A percentile compares a stretch with the other conserved stretches of the same genome.
These are phyloP conservation scores for Pseudochaenichthys georgianus DNA, from an alignment of 2,797 vertebrate species.

Conservation along the genomic window DNA sequence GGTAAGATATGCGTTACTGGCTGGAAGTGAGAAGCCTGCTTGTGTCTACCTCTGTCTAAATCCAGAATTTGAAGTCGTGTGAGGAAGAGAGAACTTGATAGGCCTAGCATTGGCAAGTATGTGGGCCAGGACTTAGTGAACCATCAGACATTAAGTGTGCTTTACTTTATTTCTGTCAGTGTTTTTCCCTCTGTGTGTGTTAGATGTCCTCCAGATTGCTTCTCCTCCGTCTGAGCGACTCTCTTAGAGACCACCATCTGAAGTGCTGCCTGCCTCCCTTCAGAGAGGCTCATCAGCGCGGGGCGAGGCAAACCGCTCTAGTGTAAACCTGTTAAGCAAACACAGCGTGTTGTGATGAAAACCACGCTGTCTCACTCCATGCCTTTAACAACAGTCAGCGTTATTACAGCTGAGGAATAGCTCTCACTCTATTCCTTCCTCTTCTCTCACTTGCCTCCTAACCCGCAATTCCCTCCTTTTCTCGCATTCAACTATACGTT, in stretches of 20 bases:
- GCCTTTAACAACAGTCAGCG: slow-evolving; percentile 30
- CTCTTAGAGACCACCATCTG: slow-evolving; percentile 22
- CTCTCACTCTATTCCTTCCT: slow-evolving; percentile 1
- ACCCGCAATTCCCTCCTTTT: not conserved
- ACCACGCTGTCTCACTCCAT: slow-evolving; percentile 49
- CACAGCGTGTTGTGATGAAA: slow-evolving; percentile 67
- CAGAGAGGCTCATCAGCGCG: slow-evolving; percentile 43
- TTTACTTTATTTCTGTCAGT: not conserved
- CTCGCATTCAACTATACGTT: not conserved
- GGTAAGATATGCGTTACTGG: too few relatives aligned
- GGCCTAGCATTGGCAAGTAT: not conserved
- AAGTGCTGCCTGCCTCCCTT: slow-evolving; percentile 27
- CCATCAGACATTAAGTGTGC: not conserved
- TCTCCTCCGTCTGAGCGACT: slow-evolving; percentile 23
- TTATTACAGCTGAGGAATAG: slow-evolving; percentile 34
- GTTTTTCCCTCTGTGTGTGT: slow-evolving; percentile 7
- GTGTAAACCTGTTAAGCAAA: slow-evolving; percentile 71
- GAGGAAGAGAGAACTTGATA: not conserved
- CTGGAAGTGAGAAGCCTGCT: too few relatives aligned
- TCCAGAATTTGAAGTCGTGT: not conserved
- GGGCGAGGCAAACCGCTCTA: slow-evolving; percentile 30
- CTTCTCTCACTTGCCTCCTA: not conserved
- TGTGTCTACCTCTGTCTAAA: too few relatives aligned
- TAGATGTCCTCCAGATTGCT: slow-evolving; percentile 32
- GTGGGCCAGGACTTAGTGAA: not conserved